Evolutionary conservation across 2,797 vertebrate species (phyloP).

Genomic region (Chaetodon trifasciatus): DNA sequence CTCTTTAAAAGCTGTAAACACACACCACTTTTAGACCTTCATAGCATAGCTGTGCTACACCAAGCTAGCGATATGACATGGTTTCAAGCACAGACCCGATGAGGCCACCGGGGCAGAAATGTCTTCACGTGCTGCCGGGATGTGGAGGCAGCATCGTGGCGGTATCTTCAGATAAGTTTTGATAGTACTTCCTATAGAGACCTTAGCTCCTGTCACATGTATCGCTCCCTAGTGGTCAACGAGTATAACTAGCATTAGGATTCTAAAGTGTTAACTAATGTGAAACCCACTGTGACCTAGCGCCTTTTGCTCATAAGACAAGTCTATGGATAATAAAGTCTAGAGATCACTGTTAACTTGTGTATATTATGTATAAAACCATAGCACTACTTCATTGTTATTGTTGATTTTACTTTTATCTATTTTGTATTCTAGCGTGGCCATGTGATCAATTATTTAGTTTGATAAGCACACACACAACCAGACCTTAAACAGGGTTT

Average conservation of each 20-base stretch:
- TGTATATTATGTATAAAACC: constrained; percentile 86
- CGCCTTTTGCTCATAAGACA: constrained; percentile 74
- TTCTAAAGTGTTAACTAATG: constrained; percentile 72
- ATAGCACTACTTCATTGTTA: constrained; percentile 80
- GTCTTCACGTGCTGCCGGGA: constrained; percentile 7
- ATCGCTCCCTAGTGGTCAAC: constrained; percentile 61
- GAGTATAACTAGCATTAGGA: constrained; percentile 74
- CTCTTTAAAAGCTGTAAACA: constrained; percentile 34
- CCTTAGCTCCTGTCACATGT: constrained; percentile 59
- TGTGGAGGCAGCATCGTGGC: constrained; percentile 33
- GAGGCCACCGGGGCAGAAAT: constrained; percentile 16
- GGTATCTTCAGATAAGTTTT: constrained; percentile 44
- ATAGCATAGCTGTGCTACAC: constrained; percentile 40
- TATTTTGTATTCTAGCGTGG: constrained; percentile 81
- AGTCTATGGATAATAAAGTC: constrained; percentile 71
- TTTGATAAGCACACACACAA: constrained; percentile 62
- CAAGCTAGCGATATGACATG: constrained; percentile 41
- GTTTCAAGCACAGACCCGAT: constrained; percentile 63
- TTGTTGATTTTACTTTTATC: constrained; percentile 74
- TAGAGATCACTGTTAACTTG: constrained; percentile 81
- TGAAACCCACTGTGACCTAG: constrained; percentile 82
- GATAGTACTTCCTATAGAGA: constrained; percentile 67
- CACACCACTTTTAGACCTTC: constrained; percentile 18
- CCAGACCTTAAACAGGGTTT: constrained; percentile 72
- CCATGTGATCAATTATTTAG: constrained; percentile 78